Base-by-base conservation (phyloP, 1,140 invertebrate genomes). In the Habropoda laboriosa region DNA sequence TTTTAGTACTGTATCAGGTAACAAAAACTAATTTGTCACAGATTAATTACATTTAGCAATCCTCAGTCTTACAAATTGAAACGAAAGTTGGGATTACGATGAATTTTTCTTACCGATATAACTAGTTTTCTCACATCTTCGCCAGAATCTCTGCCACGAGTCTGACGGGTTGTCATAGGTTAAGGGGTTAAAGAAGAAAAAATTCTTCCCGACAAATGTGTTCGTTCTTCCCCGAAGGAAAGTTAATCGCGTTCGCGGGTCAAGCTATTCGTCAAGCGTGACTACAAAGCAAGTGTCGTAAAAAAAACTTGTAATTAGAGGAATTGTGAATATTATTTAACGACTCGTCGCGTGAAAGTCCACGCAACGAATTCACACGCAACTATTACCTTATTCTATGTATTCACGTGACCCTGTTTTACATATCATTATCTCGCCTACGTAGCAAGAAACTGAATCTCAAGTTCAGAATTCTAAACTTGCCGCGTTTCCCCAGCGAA, bases 331-430 rank as follows among this genome's bases (percentile, higher is more conserved):
- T 47, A 27, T 49, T 38, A 27, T 73, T 61, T 27, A 12, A 61
- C n/a, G 5, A 2, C 5, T 18, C 6, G 21, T 61, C 42, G 45
- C 42, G 32, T 32, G n/a, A 47, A 72, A 42, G 30, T 47, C 30
- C 27, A 60, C 30, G 55, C 40, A 47, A 60, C 40, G 10, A 42
- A 38, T 47, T 12, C 7, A 57, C 68, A 71, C 68, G 68, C 51
- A 42, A 27, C 1, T 27, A 21, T 30, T 51, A 68, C n/a, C n/a
- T n/a, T 6, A 1, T 24, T 13, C 10, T 10, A 16, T 16, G 10
- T 30, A 12, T 45, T 73, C 32, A 42, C 70, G 16, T 49, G 70
- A 63, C 42, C 18, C 10, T 18, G 2, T 63, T 63, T n/a, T 27
- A 12, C 16, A 38, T 40, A 27, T 24, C 16, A 2, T 18, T 51